These are phyloP conservation scores for Elymnias hypermnestra DNA, from an alignment of 1,140 invertebrate genomes.

Conservation along the genomic window DNA sequence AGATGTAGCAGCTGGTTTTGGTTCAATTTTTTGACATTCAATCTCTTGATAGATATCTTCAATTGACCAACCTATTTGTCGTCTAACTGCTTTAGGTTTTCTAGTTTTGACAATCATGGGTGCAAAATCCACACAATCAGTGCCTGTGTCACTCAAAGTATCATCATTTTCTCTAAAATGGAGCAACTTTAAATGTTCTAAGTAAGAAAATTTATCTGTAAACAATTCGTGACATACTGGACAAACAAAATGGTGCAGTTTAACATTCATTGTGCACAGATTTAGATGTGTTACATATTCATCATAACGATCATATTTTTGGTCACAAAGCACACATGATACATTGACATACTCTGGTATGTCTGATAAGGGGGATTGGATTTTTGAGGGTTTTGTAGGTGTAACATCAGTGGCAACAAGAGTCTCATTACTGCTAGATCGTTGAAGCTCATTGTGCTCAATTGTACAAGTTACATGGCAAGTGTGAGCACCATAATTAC, in stretches of 20 bases:
- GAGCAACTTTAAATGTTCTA: conserved; percentile 47
- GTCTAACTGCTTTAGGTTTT: conserved; percentile 52
- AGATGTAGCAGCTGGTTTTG: conserved; percentile 48
- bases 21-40: conserved; percentile 57
- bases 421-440: conserved; percentile 59
- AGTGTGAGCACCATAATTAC: conserved; percentile 46
- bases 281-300: conserved; percentile 62
- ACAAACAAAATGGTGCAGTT: conserved; percentile 64
- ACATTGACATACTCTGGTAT: conserved; percentile 38
- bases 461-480: conserved; percentile 63
- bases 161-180: conserved; percentile 52
- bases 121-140: conserved; percentile 62
- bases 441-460: conserved; percentile 51
- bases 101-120: conserved; percentile 55
- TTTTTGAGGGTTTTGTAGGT: conserved; percentile 21
- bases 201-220: conserved; percentile 49
- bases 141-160: conserved; percentile 33
- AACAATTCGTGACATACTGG: conserved; percentile 64
- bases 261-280: conserved; percentile 64
- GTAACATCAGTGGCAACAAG: conserved; percentile 54
- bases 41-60: conserved; percentile 72
- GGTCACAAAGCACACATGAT: conserved; percentile 62
- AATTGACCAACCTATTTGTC: conserved; percentile 69
- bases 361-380: conserved; percentile 18
- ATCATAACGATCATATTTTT: conserved; percentile 57